A percentile compares a stretch with the other conserved stretches of the same genome.
Conservation (phyloP, 2,888 invertebrate species). For the Colletes collaris region DNA sequence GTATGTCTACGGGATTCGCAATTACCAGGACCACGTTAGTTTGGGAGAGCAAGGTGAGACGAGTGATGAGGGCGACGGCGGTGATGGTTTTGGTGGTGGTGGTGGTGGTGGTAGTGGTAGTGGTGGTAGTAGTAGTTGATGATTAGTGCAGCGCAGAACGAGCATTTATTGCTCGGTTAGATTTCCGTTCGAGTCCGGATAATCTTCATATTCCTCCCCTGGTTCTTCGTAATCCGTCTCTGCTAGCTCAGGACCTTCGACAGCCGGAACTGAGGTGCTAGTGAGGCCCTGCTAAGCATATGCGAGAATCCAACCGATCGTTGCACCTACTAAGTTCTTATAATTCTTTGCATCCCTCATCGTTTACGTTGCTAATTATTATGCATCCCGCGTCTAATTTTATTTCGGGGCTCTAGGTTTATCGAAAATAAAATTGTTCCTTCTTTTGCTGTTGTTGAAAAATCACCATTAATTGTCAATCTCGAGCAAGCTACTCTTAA, state of each 20-base stretch:
- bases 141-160: constrained; percentile 74
- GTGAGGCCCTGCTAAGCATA: constrained; percentile 78
- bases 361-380: background rate
- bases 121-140: constrained; percentile 68
- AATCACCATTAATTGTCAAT: too few species aligned
- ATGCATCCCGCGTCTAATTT: background rate
- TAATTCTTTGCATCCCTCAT: background rate
- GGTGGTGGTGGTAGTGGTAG: constrained; percentile 59
- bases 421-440: too few species aligned
- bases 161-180: constrained; percentile 80
- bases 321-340: constrained; percentile 30
- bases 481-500: too few species aligned
- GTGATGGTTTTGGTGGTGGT: constrained; percentile 59
- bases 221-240: constrained; percentile 86
- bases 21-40: constrained; percentile 73
- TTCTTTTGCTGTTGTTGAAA: too few species aligned
- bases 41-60: constrained; percentile 69
- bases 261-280: constrained; percentile 83
- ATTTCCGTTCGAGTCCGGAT: constrained; percentile 84
- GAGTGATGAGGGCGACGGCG: constrained; percentile 68
- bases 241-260: constrained; percentile 85
- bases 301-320: constrained; percentile 70
- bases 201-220: constrained; percentile 85
- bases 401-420: too few species aligned
- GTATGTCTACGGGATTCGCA: constrained; percentile 69